These are phyloP conservation scores for Scarus forsteni DNA, from an alignment of 2,797 vertebrate species.

Conservation along the genomic window DNA sequence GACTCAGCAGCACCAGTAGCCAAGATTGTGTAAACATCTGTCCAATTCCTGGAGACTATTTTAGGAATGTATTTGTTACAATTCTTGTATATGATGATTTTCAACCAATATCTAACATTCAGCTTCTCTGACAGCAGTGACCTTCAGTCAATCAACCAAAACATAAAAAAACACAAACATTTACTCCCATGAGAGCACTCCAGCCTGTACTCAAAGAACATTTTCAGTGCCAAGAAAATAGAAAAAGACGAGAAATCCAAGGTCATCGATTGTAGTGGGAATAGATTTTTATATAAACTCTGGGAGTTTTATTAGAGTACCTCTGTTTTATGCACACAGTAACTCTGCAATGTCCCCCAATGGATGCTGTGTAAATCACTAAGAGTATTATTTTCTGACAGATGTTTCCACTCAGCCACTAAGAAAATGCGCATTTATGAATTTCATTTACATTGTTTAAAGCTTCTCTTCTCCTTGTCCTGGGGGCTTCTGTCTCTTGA, in stretches of 20 bases:
- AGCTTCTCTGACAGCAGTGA: conserved; percentile 37
- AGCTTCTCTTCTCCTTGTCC: conserved; percentile 2
- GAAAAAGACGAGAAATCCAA: conserved; percentile 16
- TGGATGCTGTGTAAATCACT: conserved; percentile 33
- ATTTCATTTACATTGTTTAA: conserved; percentile 50
- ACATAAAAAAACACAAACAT: conserved; percentile 15
- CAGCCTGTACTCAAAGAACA: background rate
- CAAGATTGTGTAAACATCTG: conserved; percentile 21
- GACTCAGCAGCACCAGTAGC: conserved; percentile 29
- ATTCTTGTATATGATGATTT: conserved; percentile 7
- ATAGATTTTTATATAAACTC: conserved; percentile 10
- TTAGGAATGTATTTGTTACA: conserved; percentile 16
- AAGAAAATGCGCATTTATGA: conserved; percentile 45
- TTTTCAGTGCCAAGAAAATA: conserved; percentile 6
- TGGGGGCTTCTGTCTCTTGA: conserved; percentile 15
- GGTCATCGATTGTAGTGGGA: conserved; percentile 4
- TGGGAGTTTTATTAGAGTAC: conserved; percentile 7
- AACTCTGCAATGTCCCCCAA: conserved; percentile 17
- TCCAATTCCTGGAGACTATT: conserved; percentile 29
- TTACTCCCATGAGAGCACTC: conserved; percentile 10
- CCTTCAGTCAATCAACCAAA: conserved; percentile 52
- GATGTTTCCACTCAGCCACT: conserved; percentile 40
- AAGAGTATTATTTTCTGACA: conserved; percentile 42
- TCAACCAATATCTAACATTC: conserved; percentile 15
- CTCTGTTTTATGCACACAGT: conserved; percentile 27